phyloP scores from a whole-genome alignment of 2,113 vertebrate genomes.

The Laticauda colubrina region DNA sequence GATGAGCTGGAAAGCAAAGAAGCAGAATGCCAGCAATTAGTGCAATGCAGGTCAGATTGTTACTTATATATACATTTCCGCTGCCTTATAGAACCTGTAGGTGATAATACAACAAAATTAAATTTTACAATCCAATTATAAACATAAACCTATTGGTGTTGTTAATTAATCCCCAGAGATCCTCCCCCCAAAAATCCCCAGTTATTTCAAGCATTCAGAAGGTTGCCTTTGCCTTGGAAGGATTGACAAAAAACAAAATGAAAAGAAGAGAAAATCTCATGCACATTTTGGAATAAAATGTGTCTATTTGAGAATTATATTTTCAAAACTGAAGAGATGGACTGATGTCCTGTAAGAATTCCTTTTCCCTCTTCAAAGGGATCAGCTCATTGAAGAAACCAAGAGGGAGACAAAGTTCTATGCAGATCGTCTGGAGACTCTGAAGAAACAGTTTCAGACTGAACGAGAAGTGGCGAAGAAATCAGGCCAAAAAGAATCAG shows the following conservation, averaged over 20 bases:
- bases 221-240: not conserved
- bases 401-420: slow-evolving; percentile 59
- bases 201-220: not conserved
- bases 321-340: not conserved
- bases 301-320: not conserved
- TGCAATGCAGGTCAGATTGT: slow-evolving; percentile 58
- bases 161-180: not conserved
- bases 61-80: not conserved
- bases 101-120: not conserved
- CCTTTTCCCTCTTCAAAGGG: slow-evolving; percentile 50
- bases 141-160: not conserved
- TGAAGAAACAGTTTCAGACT: slow-evolving; percentile 67
- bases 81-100: not conserved
- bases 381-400: slow-evolving; percentile 59
- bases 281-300: not conserved
- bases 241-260: not conserved
- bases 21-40: slow-evolving; percentile 55
- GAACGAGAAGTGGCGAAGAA: slow-evolving; percentile 63
- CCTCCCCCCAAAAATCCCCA: not conserved
- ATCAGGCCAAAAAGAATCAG: slow-evolving; percentile 52
- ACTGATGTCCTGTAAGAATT: not conserved
- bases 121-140: not conserved
- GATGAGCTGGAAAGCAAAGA: slow-evolving; percentile 60
- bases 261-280: not conserved
- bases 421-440: slow-evolving; percentile 54